phyloP scores from a whole-genome alignment of 2,888 invertebrate genomes.

The Galeopsomyia nigrocyanea region DNA sequence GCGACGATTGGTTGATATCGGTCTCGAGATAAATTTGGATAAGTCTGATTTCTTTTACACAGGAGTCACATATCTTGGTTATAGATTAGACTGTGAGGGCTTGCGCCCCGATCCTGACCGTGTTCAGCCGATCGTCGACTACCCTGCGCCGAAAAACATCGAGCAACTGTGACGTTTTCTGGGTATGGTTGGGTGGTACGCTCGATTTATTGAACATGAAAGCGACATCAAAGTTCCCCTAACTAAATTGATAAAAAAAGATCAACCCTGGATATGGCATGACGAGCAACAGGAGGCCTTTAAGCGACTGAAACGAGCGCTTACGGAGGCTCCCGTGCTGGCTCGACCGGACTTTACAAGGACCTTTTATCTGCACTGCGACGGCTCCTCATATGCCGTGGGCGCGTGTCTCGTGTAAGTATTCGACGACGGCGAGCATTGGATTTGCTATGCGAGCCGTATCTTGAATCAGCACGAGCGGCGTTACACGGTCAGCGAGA shows the following conservation, averaged over 20 bases:
- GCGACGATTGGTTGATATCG: too few species aligned
- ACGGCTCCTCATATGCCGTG: not conserved
- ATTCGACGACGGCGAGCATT: not conserved
- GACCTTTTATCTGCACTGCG: not conserved
- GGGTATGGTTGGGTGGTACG: not conserved
- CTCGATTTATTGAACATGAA: not conserved
- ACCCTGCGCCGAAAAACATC: not conserved
- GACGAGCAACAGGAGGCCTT: not conserved
- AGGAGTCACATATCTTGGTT: too few species aligned
- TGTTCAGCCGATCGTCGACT: not conserved
- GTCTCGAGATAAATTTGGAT: too few species aligned
- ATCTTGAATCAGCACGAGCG: not conserved
- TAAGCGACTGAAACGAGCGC: not conserved
- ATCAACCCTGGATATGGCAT: not conserved
- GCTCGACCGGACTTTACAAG: not conserved
- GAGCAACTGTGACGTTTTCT: not conserved
- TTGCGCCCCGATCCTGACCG: not conserved
- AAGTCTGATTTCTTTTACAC: too few species aligned
- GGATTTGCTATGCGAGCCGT: not conserved
- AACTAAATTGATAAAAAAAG: not conserved
- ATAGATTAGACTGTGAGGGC: not conserved
- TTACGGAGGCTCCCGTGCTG: not conserved
- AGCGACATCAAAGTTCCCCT: not conserved
- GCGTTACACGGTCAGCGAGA: not conserved
- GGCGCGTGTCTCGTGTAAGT: not conserved